Conservation (phyloP, 2,113 vertebrate species). For the Salminus brasiliensis region DNA sequence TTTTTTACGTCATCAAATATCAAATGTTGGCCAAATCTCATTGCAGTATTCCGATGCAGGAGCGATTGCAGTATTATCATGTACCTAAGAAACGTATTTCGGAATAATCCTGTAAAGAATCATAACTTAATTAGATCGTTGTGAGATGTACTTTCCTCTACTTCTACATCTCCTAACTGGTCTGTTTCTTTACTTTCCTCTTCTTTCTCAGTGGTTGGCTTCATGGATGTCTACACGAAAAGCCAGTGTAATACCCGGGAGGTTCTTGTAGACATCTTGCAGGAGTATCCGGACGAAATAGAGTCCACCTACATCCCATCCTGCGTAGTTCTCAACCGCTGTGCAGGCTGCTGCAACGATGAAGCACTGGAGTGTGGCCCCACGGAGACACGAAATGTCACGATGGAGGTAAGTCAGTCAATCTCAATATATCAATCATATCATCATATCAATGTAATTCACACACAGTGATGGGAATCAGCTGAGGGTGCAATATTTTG, state of each 20-base stretch:
- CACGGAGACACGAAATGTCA: constrained; percentile 82
- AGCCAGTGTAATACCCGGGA: constrained; percentile 88
- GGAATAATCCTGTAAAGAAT: too few species aligned
- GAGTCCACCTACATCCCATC: constrained; percentile 89
- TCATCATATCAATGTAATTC: too few species aligned
- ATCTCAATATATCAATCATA: too few species aligned
- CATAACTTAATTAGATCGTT: too few species aligned
- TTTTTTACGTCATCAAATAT: too few species aligned
- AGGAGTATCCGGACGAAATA: constrained; percentile 89
- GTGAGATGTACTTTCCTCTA: too few species aligned
- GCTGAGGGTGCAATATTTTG: too few species aligned
- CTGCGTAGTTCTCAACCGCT: constrained; percentile 88
- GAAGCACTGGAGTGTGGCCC: constrained; percentile 90
- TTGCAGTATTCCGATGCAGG: too few species aligned
- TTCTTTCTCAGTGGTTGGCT: constrained; percentile 78
- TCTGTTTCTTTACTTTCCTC: not conserved
- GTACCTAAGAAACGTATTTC: too few species aligned
- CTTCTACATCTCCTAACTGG: too few species aligned
- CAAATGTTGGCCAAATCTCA: too few species aligned
- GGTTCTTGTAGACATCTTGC: constrained; percentile 88
- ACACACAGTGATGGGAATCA: not conserved
- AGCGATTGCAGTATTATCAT: too few species aligned
- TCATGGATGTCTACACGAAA: constrained; percentile 84
- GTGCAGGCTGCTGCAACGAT: constrained; percentile 90
- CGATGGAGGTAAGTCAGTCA: constrained; percentile 90